These are phyloP conservation scores for Eristalis intricaria DNA, from an alignment of 2,888 invertebrate genomes.

Conservation along the genomic window DNA sequence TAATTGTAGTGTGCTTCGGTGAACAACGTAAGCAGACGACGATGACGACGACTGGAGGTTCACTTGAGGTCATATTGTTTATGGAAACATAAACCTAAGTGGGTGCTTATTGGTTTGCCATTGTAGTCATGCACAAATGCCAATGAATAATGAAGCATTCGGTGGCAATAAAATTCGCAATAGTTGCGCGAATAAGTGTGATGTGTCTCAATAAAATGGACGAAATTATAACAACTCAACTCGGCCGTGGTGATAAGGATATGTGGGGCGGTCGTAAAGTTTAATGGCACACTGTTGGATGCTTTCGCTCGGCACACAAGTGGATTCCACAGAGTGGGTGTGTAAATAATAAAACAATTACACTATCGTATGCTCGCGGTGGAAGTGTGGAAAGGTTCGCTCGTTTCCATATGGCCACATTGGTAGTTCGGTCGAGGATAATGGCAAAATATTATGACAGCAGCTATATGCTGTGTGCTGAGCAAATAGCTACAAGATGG, in stretches of 20 bases:
- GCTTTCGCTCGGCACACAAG: not conserved
- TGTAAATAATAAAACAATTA: conserved; percentile 15
- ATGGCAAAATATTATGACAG: not conserved
- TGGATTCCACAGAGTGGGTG: not conserved
- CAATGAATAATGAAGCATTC: conserved; percentile 63
- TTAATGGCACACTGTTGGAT: not conserved
- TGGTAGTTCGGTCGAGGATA: not conserved
- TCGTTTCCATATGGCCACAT: not conserved
- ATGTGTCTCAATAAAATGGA: conserved; percentile 48
- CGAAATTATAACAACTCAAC: conserved; percentile 22
- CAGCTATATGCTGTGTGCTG: not conserved
- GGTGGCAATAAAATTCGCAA: conserved; percentile 31
- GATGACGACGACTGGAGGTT: conserved; percentile 17
- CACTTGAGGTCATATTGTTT: conserved; percentile 67
- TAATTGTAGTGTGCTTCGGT: conserved; percentile 33
- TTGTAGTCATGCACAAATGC: conserved; percentile 61
- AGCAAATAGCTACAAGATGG: not conserved
- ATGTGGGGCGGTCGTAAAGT: conserved; percentile 12
- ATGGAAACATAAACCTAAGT: conserved; percentile 66
- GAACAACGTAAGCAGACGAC: not conserved
- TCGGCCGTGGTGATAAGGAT: not conserved
- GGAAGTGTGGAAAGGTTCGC: not conserved
- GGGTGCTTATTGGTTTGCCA: conserved; percentile 69
- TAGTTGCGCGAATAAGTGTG: conserved; percentile 35
- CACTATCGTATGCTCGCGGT: not conserved